Base-by-base conservation (phyloP, 1,140 invertebrate species). In the Cotesia glomerata region DNA sequence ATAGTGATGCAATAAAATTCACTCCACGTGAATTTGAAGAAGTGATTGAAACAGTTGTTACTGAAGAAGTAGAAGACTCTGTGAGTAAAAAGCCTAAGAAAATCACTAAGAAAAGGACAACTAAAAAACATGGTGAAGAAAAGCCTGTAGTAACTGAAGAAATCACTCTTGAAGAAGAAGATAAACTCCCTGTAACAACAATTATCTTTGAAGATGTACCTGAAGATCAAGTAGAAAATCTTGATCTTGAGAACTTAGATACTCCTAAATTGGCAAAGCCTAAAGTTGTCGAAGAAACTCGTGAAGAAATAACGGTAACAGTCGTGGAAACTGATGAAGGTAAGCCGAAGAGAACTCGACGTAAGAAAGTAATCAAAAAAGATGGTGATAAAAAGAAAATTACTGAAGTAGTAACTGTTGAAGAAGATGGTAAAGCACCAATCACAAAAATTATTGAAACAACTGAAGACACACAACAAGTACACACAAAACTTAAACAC, bases 371-470 rank as follows among this genome's bases (percentile, higher is more conserved):
- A 4, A 87, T 85, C 14, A 84, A 82, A 67, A 85, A 84, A 72
- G 80, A 82, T 16, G 85, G 82, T 1, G 66, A 81, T 0, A 84
- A 86, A 74, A 81, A 87, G 80, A 80, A 88, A 73, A 79, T 86
- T 1, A 86, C 84, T 2, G 86, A 88, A 78, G 80, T 87, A 32
- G 79, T 84, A 59, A 87, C 83, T 8, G 75, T 87, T 2, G 82
- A 88, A 73, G 84, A 88, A 72, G 85, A 86, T 68, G 85, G 85
- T 9, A 79, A 76, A 70, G 49, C 72, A 73, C 72, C 76, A 7
- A 79, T 73, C 63, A 83, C 77, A 18, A 78, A 74, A 65, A 73
- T 81, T 18, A 73, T 74, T 4, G 74, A 79, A 71, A 72, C 73
- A 5, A 76, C 79, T 36, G 79, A 76, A 78, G 78, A 81, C 79